Conservation (phyloP, 2,797 vertebrate genomes). For the Melanotaenia parkinsoni region DNA sequence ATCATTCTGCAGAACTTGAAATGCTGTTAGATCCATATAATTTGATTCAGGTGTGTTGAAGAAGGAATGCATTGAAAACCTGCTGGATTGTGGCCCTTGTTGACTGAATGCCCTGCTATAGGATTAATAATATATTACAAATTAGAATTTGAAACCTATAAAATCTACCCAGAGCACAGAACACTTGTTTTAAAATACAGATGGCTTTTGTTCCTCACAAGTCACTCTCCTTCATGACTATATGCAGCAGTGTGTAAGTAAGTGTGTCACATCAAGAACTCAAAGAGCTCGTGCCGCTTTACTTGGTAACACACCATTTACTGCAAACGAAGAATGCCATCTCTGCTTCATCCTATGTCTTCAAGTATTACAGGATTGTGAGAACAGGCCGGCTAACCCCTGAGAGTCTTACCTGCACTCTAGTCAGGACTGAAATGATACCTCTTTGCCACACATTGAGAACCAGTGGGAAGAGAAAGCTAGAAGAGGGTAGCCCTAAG, state of each 20-base stretch:
- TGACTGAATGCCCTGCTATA: background rate
- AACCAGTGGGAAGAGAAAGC: conserved; percentile 65
- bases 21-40: too few species aligned
- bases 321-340: conserved; percentile 46
- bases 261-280: conserved; percentile 38
- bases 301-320: conserved; percentile 64
- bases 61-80: too few species aligned
- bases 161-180: background rate
- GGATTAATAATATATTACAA: background rate
- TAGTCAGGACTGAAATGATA: conserved; percentile 70
- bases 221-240: conserved; percentile 29
- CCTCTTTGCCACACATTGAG: conserved; percentile 77
- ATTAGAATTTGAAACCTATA: conserved; percentile 22
- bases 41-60: too few species aligned
- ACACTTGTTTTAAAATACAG: conserved; percentile 16
- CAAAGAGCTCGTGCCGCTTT: conserved; percentile 44
- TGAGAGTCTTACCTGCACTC: conserved; percentile 70
- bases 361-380: conserved; percentile 64
- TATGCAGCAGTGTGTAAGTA: conserved; percentile 20
- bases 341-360: conserved; percentile 55
- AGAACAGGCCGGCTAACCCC: conserved; percentile 59
- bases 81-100: too few species aligned
- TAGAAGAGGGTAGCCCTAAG: conserved; percentile 63
- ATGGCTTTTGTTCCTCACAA: conserved; percentile 10
- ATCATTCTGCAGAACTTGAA: too few species aligned